Percentiles rank a stretch among this genome's conserved stretches.
Conservation (phyloP, 2,113 vertebrate genomes). For the Podarcis raffonei region DNA sequence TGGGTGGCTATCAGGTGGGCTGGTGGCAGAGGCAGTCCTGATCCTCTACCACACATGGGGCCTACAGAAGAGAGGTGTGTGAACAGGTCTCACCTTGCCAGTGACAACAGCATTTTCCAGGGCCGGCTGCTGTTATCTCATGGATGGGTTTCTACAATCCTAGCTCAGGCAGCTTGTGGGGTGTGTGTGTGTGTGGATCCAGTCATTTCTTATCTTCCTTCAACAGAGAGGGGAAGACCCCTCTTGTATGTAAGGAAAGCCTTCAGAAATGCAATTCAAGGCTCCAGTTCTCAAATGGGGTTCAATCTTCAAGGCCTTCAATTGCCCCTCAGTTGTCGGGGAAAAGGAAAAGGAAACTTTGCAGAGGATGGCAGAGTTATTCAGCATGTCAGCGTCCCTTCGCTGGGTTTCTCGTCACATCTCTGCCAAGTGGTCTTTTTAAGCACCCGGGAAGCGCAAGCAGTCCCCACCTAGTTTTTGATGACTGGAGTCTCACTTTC, state of each 20-base stretch:
- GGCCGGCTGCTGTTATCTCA: no score
- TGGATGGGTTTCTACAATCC: background rate
- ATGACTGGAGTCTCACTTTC: background rate
- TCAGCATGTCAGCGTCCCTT: background rate
- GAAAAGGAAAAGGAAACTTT: background rate
- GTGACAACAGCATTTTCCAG: background rate
- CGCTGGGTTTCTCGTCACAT: constrained; percentile 17
- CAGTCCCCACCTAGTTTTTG: background rate
- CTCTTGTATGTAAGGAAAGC: fast-evolving
- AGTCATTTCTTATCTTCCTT: background rate
- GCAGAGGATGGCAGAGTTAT: background rate
- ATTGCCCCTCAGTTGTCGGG: background rate
- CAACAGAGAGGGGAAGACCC: background rate
- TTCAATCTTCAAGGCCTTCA: constrained; percentile 21
- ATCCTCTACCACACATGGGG: background rate
- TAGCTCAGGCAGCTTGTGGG: background rate
- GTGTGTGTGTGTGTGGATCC: background rate
- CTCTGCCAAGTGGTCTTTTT: constrained; percentile 2
- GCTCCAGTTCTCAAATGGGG: background rate
- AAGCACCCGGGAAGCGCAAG: background rate
- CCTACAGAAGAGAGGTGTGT: background rate
- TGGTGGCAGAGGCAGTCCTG: background rate
- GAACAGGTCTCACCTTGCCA: no score
- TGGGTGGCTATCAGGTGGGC: background rate
- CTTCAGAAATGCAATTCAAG: constrained; percentile 29